Evolutionary conservation across 2,888 invertebrate genomes (phyloP).

Genomic region (Acanthopleura granulata): DNA sequence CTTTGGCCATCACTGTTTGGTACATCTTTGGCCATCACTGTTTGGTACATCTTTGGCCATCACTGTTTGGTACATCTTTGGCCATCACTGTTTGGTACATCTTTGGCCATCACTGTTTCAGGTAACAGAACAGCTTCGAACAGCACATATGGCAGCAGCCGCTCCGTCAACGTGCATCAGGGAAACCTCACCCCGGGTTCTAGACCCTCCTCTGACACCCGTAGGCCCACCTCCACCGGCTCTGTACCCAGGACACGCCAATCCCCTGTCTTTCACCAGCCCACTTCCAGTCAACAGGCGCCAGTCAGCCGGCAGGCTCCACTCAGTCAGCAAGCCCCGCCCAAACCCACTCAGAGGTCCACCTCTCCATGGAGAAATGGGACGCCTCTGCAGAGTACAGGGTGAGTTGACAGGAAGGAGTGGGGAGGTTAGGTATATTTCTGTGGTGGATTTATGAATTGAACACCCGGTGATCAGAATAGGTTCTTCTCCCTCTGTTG

Average conservation of each 20-base stretch:
- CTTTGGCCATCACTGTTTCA: neutral
- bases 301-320: neutral
- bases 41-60: no score
- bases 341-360: slow-evolving; percentile 37
- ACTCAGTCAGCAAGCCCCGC: slow-evolving; percentile 9
- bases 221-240: neutral
- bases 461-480: no score
- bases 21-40: no score
- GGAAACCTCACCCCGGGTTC: neutral
- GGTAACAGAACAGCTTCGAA: neutral
- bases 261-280: neutral
- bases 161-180: neutral
- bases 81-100: neutral
- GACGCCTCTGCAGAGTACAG: slow-evolving; percentile 35
- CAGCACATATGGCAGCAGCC: neutral
- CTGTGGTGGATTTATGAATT: no score
- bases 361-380: slow-evolving; percentile 40
- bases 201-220: neutral
- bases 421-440: no score
- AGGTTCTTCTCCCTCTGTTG: no score
- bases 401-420: slow-evolving; percentile 22
- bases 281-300: neutral
- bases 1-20: no score
- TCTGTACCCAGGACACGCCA: neutral
- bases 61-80: neutral